Percentiles rank a stretch among this genome's conserved stretches.
These are phyloP conservation scores for Pentalonia nigronervosa DNA, from an alignment of 1,140 invertebrate genomes.

Conservation along the genomic window DNA sequence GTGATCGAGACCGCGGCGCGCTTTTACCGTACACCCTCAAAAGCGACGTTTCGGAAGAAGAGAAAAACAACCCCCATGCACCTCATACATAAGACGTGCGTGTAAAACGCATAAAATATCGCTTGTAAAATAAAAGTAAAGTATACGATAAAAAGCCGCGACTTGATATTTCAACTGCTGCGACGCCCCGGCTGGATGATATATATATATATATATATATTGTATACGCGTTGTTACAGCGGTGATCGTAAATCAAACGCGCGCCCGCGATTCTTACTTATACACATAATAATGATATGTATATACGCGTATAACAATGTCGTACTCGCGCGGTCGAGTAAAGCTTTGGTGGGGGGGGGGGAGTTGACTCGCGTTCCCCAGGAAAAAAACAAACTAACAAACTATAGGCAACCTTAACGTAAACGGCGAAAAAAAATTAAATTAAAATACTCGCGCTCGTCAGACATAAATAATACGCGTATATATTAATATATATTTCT, in stretches of 20 bases:
- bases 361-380: not conserved
- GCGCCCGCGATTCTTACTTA: conserved; percentile 27
- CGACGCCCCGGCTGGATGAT: not conserved
- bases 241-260: conserved; percentile 40
- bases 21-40: conserved; percentile 11
- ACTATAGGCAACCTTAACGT: conserved; percentile 12
- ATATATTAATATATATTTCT: conserved; percentile 60
- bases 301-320: conserved; percentile 10
- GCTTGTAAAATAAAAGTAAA: conserved; percentile 6
- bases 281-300: conserved; percentile 12
- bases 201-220: conserved; percentile 10
- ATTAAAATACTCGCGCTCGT: not conserved
- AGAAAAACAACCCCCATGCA: not conserved
- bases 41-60: not conserved
- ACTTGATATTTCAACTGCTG: conserved; percentile 40
- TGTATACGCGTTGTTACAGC: not conserved
- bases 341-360: not conserved
- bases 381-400: not conserved
- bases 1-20: not conserved
- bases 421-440: not conserved
- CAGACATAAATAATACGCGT: conserved; percentile 12
- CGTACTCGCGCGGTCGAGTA: not conserved
- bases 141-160: not conserved
- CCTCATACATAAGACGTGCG: not conserved
- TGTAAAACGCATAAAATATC: conserved; percentile 11